Evolutionary conservation across 2,888 invertebrate species (phyloP), one percentile per base, ranked within the genome.

Genomic region (Cotesia congregata): DNA sequence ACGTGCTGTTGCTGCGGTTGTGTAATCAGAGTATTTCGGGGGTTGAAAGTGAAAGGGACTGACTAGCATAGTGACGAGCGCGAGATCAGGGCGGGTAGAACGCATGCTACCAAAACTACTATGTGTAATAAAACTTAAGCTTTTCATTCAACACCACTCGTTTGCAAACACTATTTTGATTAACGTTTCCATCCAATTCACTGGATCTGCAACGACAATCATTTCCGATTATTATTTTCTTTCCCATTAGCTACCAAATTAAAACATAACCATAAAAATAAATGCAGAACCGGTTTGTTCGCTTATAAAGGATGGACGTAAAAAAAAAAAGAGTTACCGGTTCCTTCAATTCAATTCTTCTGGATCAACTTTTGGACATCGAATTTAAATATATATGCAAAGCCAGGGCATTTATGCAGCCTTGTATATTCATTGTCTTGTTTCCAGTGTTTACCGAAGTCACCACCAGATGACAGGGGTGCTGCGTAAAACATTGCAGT

Each of bases 401-500:
- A 67, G 39, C 30, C 38, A 38, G 12, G 30, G 12, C 67, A 39
- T 38, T 39, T n/a, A 67, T 67, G 50, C 67, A 9, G 12, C 30
- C 7, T 40, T 15, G 15, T 17, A 40, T 40, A 68, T 40, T 40
- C 68, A 68, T 68, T 38, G 59, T 59, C 20, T 9, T 70, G 40
- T 59, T 41, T 61, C 79, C 81, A 81, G 81, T 88, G 87, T 88
- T 89, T 87, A 88, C 88, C 83, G 86, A 88, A 89, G 89, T 89
- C 89, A 89, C 86, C 85, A 83, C 82, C 88, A 89, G 89, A 88
- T 87, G 87, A 88, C 88, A 83, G 81, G 84, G 85, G 84, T 82
- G 85, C 80, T 82, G 81, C 83, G 83, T 81, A 81, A 83, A 82
- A 83, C 80, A 82, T 81, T 82, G 77, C 83, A 81, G 79, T 78